A percentile compares a stretch with the other conserved stretches of the same genome.
Conservation (phyloP, 2,888 invertebrate species). For the Leucophora obtusa region DNA sequence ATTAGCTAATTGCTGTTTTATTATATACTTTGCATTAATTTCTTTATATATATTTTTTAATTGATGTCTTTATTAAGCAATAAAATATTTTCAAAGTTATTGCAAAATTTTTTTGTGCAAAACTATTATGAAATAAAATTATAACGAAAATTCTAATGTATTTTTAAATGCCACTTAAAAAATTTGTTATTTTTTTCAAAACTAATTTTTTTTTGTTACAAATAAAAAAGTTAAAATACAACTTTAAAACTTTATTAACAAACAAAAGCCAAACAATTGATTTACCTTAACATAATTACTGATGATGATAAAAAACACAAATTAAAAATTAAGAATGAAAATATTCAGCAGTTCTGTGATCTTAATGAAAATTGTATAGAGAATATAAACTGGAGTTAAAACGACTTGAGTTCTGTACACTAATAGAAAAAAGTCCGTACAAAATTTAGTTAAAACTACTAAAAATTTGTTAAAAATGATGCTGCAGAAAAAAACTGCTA, state of each 20-base stretch:
- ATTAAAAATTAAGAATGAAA: too few relatives aligned
- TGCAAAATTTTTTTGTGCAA: too few relatives aligned
- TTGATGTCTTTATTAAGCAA: neutral
- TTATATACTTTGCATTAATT: neutral
- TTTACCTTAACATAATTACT: slow-evolving; percentile 25
- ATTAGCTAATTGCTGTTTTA: too few relatives aligned
- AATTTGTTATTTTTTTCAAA: slow-evolving; percentile 8
- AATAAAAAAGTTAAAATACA: slow-evolving; percentile 1
- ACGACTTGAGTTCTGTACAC: too few relatives aligned
- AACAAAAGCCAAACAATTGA: slow-evolving; percentile 39
- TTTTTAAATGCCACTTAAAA: slow-evolving; percentile 31
- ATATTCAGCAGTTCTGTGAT: too few relatives aligned
- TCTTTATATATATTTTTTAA: too few relatives aligned
- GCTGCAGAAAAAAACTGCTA: too few relatives aligned
- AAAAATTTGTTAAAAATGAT: too few relatives aligned
- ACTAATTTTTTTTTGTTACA: slow-evolving; percentile 3
- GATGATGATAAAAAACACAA: slow-evolving; percentile 15
- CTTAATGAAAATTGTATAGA: too few relatives aligned
- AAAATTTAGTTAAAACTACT: too few relatives aligned
- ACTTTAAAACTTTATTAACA: slow-evolving; percentile 57
- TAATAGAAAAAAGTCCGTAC: too few relatives aligned
- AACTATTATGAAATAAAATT: neutral
- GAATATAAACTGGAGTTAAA: too few relatives aligned
- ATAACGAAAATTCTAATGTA: slow-evolving; percentile 4
- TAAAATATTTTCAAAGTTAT: neutral